Base-by-base conservation (phyloP, 2,113 vertebrate genomes). In the Furnarius figulus region DNA sequence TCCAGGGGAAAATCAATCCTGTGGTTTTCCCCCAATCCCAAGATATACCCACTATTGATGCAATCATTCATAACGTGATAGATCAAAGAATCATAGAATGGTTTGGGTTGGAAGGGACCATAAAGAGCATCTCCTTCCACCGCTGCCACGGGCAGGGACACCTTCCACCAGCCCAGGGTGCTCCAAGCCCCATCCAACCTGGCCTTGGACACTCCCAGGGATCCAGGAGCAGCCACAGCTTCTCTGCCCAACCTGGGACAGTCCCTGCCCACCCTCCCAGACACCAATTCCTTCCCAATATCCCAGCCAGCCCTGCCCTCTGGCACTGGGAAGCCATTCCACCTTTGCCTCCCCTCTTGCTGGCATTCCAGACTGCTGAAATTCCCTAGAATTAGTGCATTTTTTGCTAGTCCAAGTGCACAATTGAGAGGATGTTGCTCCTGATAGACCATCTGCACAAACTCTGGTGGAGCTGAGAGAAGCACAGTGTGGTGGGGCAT, bases 251-350 rank as follows among this genome's bases (percentile, higher is more conserved):
- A 35, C 61, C 47, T 83, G 46, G 4, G 28, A 24, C 62, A 89
- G 70, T 28, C 20, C n/a, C 28, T 74, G 0, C 2, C 23, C 23
- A 39, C 12, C 46, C 28, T 61, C 46, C 1, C 10, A 33, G 24
- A 0, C 0, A 74, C 0, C 1, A 61, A 39, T 53, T 61, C 2
- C 46, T 61, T 5, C 28, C 46, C 24, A n/a, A n/a, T 1, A 30
- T 24, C n/a, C 4, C 20, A 53, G 2, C 20, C 5, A 0, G 0
- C 10, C 46, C 46, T 61, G 53, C 20, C 20, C 30, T 67, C 28
- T 22, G 14, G 5, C 52, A 50, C 0, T 5, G 59, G 23, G 23
- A 46, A 74, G 7, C 6, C 5, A 40, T 68, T 75, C 10, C 39
- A 39, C 10, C 11, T n/a, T 40, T n/a, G 35, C 9, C 10, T 49